These are phyloP conservation scores for Tuta absoluta DNA, from an alignment of 2,888 invertebrate species.

Conservation along the genomic window DNA sequence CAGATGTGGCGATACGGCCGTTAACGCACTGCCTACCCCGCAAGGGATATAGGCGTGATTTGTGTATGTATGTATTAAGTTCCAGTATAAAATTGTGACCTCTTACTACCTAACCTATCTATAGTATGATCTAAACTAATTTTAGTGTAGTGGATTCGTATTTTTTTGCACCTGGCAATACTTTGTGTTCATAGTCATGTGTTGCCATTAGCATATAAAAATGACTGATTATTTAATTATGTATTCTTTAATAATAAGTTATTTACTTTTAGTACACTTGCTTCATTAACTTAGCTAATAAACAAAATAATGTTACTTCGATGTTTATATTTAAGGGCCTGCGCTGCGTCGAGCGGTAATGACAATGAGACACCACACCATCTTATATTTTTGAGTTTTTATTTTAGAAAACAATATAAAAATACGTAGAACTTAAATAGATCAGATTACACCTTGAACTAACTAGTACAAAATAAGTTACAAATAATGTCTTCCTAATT, in stretches of 20 bases:
- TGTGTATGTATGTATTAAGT: too few relatives aligned
- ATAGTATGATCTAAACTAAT: too few relatives aligned
- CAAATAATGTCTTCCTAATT: neutral
- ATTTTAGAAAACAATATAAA: constrained; percentile 2
- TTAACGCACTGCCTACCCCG: too few relatives aligned
- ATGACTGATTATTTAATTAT: constrained; percentile 23
- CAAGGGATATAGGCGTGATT: too few relatives aligned
- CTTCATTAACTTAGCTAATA: neutral
- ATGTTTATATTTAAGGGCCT: neutral
- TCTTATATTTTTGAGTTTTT: neutral
- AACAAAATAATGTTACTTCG: neutral
- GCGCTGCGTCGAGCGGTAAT: too few relatives aligned
- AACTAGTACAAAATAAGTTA: constrained; percentile 7
- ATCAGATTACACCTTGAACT: neutral
- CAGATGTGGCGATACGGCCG: too few relatives aligned
- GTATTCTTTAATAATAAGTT: constrained; percentile 12
- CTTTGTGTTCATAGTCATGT: constrained; percentile 3
- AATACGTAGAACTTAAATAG: neutral
- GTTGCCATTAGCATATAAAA: constrained; percentile 18
- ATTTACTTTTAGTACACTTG: constrained; percentile 6
- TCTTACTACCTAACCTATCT: neutral
- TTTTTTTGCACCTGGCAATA: constrained; percentile 20
- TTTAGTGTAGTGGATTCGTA: neutral
- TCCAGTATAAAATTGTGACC: neutral
- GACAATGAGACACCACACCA: neutral